Percentiles rank a stretch among this genome's conserved stretches.
Conservation (phyloP, 2,888 invertebrate species). For the Standfussiana lucernea region DNA sequence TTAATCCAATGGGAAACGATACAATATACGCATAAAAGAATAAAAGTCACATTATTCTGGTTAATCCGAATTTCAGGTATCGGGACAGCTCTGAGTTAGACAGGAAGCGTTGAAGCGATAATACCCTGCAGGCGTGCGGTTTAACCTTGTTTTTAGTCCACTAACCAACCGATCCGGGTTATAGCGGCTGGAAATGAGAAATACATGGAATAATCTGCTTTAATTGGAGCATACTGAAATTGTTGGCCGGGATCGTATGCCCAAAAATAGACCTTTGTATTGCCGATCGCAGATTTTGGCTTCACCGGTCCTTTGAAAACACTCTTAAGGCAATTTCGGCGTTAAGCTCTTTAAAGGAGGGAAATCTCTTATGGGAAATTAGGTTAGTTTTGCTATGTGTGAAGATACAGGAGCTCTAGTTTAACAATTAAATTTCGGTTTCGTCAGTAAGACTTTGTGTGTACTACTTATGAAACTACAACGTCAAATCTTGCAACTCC, state of each 20-base stretch:
- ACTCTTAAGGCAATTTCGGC: conserved; percentile 16
- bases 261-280: conserved; percentile 41
- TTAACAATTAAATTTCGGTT: conserved; percentile 37
- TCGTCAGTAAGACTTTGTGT: conserved; percentile 13
- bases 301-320: conserved; percentile 24
- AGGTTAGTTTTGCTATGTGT: neutral
- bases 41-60: neutral
- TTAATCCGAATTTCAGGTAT: conserved; percentile 7
- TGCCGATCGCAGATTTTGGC: conserved; percentile 34
- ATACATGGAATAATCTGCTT: conserved; percentile 45
- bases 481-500: conserved; percentile 46
- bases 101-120: conserved; percentile 35
- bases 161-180: conserved; percentile 20
- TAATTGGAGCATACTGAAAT: conserved; percentile 43
- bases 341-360: conserved; percentile 1
- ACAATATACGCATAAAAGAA: neutral
- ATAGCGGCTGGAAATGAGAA: conserved; percentile 39
- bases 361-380: conserved; percentile 13
- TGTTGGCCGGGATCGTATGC: conserved; percentile 28
- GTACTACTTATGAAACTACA: conserved; percentile 33
- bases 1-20: neutral
- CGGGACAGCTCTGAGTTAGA: conserved; percentile 13
- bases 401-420: conserved; percentile 23
- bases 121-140: conserved; percentile 31
- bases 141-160: conserved; percentile 38